phyloP scores from a whole-genome alignment of 2,888 invertebrate species.

The Amblyjoppa proteus region DNA sequence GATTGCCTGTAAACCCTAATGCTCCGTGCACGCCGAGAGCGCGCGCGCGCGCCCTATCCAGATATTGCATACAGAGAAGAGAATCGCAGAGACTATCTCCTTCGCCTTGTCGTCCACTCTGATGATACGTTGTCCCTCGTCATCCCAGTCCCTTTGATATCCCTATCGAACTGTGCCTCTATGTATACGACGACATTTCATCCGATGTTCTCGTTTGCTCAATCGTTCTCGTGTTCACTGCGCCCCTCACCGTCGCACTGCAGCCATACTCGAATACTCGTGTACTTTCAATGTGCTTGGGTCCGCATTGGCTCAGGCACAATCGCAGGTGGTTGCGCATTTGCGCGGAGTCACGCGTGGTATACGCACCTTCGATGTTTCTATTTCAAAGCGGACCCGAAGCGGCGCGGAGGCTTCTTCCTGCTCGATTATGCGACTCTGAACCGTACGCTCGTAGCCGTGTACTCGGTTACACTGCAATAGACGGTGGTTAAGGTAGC shows the following conservation, averaged over 20 bases:
- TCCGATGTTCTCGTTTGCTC: background rate
- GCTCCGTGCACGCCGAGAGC: conserved; percentile 68
- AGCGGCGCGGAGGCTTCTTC: conserved; percentile 36
- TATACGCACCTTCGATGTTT: conserved; percentile 52
- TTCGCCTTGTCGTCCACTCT: conserved; percentile 2
- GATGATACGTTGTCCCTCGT: conserved; percentile 15
- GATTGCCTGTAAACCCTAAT: conserved; percentile 78
- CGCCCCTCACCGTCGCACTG: background rate
- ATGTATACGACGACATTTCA: conserved; percentile 3
- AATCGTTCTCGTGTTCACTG: background rate
- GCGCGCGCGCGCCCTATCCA: background rate
- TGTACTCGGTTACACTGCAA: background rate
- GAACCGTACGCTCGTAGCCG: conserved; percentile 3
- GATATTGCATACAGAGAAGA: conserved; percentile 27
- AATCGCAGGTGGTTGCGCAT: background rate
- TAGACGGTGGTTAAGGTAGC: conserved; percentile 29
- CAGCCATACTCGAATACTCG: background rate
- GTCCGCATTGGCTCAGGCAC: conserved; percentile 7
- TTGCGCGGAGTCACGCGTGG: background rate
- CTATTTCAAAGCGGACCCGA: conserved; percentile 48
- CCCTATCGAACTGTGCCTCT: background rate
- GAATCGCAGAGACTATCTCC: conserved; percentile 5
- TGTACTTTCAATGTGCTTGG: background rate
- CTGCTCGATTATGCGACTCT: conserved; percentile 44
- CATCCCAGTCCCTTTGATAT: background rate